phyloP scores from a whole-genome alignment of 2,888 invertebrate genomes.

The Colostygia pectinataria region DNA sequence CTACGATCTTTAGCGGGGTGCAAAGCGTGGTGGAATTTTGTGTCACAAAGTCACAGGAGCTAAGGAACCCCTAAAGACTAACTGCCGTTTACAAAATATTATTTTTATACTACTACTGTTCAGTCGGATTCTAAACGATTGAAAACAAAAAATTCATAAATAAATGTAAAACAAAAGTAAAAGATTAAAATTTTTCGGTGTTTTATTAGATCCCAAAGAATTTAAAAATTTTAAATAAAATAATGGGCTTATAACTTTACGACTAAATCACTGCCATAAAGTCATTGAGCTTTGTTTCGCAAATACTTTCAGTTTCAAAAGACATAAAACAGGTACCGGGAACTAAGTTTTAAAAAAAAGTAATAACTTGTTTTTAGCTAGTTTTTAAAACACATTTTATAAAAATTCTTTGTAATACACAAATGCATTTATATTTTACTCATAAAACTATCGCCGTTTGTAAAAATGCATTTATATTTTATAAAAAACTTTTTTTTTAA shows the following conservation, averaged over 20 bases:
- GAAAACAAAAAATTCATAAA: neutral
- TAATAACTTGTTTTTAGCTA: neutral
- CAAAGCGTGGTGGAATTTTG: too few species aligned
- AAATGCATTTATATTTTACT: too few species aligned
- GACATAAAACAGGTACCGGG: slow-evolving; percentile 9
- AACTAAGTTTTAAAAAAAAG: neutral
- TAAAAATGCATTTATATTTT: too few species aligned
- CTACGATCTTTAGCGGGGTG: too few species aligned
- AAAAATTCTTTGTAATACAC: too few species aligned
- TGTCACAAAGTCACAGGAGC: too few species aligned
- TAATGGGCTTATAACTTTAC: slow-evolving; percentile 38
- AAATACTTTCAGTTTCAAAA: slow-evolving; percentile 47
- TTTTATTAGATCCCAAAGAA: slow-evolving; percentile 27
- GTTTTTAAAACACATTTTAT: neutral
- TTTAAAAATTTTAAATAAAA: slow-evolving; percentile 25
- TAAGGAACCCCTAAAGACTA: too few species aligned
- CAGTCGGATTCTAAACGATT: slow-evolving; percentile 1
- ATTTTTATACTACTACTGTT: slow-evolving; percentile 15
- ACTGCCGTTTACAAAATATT: neutral
- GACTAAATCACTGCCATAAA: slow-evolving; percentile 41
- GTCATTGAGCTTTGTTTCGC: slow-evolving; percentile 30
- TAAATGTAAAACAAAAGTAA: slow-evolving; percentile 15
- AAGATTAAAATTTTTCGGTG: slow-evolving; percentile 25
- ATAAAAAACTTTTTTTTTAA: neutral
- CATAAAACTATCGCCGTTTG: too few species aligned